Evolutionary conservation across 1,140 invertebrate genomes (phyloP).

Genomic region (Akabosia matsudoensis): DNA sequence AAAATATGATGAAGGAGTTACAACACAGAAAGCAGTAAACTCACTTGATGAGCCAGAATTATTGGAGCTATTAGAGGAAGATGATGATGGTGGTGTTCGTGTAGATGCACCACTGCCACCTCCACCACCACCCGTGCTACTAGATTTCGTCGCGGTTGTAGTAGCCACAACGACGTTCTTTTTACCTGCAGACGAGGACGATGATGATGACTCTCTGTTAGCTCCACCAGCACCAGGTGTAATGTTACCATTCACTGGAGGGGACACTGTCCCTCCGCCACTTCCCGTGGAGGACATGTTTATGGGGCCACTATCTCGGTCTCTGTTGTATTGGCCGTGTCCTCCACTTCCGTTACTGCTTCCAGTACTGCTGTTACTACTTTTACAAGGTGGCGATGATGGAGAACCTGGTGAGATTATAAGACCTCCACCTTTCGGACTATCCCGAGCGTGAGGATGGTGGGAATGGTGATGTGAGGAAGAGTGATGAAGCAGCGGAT

Average conservation of each 20-base stretch:
- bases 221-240: not conserved
- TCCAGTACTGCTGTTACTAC: slow-evolving; percentile 11
- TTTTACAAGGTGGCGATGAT: not conserved
- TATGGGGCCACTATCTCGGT: not conserved
- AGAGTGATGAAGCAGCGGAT: not conserved
- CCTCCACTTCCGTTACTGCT: not conserved
- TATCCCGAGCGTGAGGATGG: not conserved
- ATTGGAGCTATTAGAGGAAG: slow-evolving; percentile 38
- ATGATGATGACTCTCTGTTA: not conserved
- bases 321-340: not conserved
- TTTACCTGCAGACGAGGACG: not conserved
- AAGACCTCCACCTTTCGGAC: not conserved
- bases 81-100: slow-evolving; percentile 39
- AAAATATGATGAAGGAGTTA: not conserved
- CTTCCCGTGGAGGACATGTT: slow-evolving; percentile 7
- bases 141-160: not conserved
- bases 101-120: slow-evolving; percentile 23
- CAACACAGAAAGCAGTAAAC: not conserved
- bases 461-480: slow-evolving; percentile 3
- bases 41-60: slow-evolving; percentile 27
- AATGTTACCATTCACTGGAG: slow-evolving; percentile 23
- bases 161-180: not conserved
- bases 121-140: slow-evolving; percentile 17
- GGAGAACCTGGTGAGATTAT: not conserved
- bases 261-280: slow-evolving; percentile 25